Percentiles rank a stretch among this genome's conserved stretches.
These are phyloP conservation scores for Microcebus jonahi DNA, from an alignment of 2,113 vertebrate genomes.

Conservation along the genomic window DNA sequence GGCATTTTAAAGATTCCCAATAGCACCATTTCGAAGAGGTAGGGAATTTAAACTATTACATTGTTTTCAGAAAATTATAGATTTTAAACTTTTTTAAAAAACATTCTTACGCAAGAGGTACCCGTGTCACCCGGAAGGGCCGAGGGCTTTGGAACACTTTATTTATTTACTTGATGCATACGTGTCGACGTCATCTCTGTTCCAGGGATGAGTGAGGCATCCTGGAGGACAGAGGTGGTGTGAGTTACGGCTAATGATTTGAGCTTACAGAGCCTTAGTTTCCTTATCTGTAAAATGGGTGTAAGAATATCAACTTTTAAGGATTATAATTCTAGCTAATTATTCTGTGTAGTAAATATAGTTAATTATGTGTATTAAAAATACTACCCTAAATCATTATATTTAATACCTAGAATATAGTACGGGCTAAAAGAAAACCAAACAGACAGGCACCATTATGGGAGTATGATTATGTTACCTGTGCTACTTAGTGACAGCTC, in stretches of 20 bases:
- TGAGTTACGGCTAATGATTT: neutral
- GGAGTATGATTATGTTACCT: neutral
- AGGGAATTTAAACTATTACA: neutral
- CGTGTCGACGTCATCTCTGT: neutral
- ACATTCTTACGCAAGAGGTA: neutral
- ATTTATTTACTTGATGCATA: neutral
- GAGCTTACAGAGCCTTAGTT: neutral
- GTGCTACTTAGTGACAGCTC: neutral
- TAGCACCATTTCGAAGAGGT: neutral
- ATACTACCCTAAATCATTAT: neutral
- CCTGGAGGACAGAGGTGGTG: rapidly evolving
- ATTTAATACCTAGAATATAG: neutral
- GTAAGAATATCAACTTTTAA: neutral
- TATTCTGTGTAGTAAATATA: neutral
- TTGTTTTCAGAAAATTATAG: conserved; percentile 14
- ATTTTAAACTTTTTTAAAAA: neutral
- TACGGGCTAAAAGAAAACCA: neutral
- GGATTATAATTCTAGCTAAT: neutral
- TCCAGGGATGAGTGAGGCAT: neutral
- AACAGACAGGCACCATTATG: neutral
- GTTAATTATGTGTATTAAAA: neutral
- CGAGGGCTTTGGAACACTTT: neutral
- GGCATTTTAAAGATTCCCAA: neutral
- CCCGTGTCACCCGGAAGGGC: neutral
- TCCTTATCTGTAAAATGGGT: neutral